A percentile compares a stretch with the other conserved stretches of the same genome.
Evolutionary conservation across 2,797 vertebrate genomes (phyloP).

Genomic region (Hoplostethus mediterraneus): DNA sequence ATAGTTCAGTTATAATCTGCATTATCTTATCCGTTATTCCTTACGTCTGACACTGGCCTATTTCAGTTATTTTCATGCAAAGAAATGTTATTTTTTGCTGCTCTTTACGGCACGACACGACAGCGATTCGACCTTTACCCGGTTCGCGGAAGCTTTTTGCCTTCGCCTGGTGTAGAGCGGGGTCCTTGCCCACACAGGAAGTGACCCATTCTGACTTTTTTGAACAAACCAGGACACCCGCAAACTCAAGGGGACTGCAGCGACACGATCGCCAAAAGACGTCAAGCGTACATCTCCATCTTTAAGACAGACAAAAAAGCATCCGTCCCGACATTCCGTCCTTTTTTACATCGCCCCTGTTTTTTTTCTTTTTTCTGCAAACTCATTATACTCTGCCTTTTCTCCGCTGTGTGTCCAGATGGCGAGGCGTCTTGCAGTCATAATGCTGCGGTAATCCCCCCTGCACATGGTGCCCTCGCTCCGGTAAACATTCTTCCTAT

Average conservation of each 20-base stretch:
- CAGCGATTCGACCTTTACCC: no score
- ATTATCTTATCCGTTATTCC: conserved; percentile 16
- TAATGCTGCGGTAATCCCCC: conserved; percentile 79
- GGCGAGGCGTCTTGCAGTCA: conserved; percentile 75
- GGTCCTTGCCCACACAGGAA: no score
- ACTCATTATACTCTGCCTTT: conserved; percentile 68
- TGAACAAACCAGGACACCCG: no score
- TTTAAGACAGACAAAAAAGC: conserved; percentile 29
- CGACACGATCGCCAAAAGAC: not conserved
- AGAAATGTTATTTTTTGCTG: no score
- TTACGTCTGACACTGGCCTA: not conserved
- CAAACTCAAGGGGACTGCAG: not conserved
- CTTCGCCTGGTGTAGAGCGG: no score
- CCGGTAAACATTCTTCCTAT: conserved; percentile 75
- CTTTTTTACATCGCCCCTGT: conserved; percentile 38
- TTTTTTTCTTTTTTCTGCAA: conserved; percentile 46
- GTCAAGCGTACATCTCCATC: conserved; percentile 23
- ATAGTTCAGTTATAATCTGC: conserved; percentile 7
- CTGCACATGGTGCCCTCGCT: conserved; percentile 79
- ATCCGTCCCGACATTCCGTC: conserved; percentile 44
- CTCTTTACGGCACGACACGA: no score
- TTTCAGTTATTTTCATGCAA: no score
- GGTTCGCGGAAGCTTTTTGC: no score
- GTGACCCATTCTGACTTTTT: no score
- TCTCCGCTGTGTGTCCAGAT: conserved; percentile 76